phyloP scores from a whole-genome alignment of 2,888 invertebrate species.

The Epinotia bilunana region DNA sequence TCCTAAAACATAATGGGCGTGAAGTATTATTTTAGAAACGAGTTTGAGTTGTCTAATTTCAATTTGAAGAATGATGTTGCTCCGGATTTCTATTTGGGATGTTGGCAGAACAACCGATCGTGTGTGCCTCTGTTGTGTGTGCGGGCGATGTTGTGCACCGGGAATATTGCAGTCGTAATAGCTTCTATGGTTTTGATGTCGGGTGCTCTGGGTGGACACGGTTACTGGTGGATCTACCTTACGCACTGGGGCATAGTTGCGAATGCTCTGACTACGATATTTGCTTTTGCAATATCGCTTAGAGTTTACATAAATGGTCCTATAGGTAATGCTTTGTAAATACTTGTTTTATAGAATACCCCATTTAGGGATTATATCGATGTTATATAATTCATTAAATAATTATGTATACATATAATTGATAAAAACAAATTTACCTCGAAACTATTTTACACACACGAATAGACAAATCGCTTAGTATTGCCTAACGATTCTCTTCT shows the following conservation, averaged over 20 bases:
- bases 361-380: no score
- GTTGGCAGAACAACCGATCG: conserved; percentile 65
- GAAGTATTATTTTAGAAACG: conserved; percentile 63
- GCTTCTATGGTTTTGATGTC: conserved; percentile 59
- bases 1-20: conserved; percentile 62
- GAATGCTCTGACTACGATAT: conserved; percentile 62
- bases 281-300: conserved; percentile 63
- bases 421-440: neutral
- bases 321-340: conserved; percentile 61
- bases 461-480: no score
- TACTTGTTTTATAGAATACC: neutral
- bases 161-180: conserved; percentile 62
- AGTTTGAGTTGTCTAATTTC: conserved; percentile 61
- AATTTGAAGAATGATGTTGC: conserved; percentile 61
- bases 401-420: neutral
- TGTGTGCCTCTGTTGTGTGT: conserved; percentile 62
- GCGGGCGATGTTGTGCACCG: conserved; percentile 62
- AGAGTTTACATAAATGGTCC: conserved; percentile 58
- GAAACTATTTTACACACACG: no score
- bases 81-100: conserved; percentile 66
- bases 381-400: no score
- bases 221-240: conserved; percentile 70
- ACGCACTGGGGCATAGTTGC: conserved; percentile 75
- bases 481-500: neutral
- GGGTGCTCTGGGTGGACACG: conserved; percentile 42